phyloP scores from a whole-genome alignment of 2,113 vertebrate species.

The Lagenorhynchus albirostris region DNA sequence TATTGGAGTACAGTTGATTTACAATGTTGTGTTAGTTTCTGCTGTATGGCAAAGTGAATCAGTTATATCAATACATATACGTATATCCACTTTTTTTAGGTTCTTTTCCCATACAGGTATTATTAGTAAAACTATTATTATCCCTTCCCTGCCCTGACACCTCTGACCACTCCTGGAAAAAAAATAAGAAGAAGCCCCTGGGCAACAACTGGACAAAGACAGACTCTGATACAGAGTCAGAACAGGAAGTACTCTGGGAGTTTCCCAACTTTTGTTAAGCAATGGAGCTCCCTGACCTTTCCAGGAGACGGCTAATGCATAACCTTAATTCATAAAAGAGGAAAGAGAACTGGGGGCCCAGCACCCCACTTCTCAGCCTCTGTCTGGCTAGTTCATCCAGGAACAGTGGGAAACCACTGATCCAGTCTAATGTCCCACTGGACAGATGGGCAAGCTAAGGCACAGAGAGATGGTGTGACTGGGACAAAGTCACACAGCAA shows the following conservation, averaged over 20 bases:
- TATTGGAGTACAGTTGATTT: neutral
- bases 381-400: neutral
- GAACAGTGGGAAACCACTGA: neutral
- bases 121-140: neutral
- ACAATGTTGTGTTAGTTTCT: neutral
- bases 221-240: neutral
- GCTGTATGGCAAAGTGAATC: neutral
- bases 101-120: neutral
- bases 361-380: neutral
- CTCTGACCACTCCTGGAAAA: too few species aligned
- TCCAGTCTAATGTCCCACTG: neutral
- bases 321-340: neutral
- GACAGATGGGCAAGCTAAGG: neutral
- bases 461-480: neutral
- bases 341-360: neutral
- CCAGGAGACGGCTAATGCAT: neutral
- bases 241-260: neutral
- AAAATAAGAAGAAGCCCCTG: too few species aligned
- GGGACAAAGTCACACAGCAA: neutral
- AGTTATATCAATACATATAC: neutral
- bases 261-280: neutral
- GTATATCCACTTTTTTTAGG: neutral
- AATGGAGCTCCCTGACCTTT: neutral
- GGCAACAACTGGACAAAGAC: neutral
- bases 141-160: neutral